phyloP scores from a whole-genome alignment of 2,113 vertebrate species.

The Rhea pennata region DNA sequence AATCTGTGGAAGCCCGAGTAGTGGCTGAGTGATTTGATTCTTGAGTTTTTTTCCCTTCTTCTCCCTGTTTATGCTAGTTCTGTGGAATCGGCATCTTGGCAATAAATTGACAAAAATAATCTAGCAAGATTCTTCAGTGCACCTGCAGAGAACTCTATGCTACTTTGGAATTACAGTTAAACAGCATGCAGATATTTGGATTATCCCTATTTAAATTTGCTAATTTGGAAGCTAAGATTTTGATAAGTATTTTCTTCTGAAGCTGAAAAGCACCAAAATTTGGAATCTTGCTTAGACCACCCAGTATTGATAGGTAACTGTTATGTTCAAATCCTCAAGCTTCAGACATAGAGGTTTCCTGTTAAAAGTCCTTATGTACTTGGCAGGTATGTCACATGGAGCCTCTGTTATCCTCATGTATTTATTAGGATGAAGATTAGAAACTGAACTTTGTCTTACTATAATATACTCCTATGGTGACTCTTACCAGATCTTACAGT shows the following conservation, averaged over 20 bases:
- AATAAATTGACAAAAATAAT: background rate
- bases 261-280: background rate
- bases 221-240: background rate
- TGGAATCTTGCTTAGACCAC: background rate
- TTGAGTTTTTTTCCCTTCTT: background rate
- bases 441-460: conserved; percentile 20
- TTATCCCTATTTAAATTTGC: background rate
- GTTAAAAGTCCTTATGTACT: background rate
- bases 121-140: background rate
- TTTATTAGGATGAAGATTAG: background rate
- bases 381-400: background rate
- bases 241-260: background rate
- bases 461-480: conserved; percentile 23
- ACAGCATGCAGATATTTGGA: background rate
- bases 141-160: background rate
- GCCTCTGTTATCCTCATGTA: background rate
- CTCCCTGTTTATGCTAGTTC: background rate
- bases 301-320: background rate
- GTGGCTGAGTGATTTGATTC: background rate
- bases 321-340: background rate
- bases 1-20: background rate
- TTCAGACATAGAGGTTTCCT: background rate
- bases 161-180: background rate
- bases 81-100: background rate
- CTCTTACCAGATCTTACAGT: conserved; percentile 48